Base-by-base conservation (phyloP, 2,888 invertebrate species). In the Dryadula phaetusa region DNA sequence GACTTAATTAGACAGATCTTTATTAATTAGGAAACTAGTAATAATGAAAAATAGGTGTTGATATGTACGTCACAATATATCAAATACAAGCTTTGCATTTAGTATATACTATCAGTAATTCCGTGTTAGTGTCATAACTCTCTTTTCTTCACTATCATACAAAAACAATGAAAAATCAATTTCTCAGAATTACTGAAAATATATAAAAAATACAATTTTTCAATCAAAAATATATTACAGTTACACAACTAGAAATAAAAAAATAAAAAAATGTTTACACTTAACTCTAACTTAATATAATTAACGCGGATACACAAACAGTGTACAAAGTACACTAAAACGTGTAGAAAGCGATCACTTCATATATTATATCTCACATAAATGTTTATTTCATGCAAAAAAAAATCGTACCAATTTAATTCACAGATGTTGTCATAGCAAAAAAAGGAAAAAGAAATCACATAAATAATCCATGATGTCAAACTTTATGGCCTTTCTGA, bases 311-410 rank as follows among this genome's bases (percentile, higher is more conserved):
- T 25, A 47, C 47, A 47, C 47, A 25, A 47, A 47, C 22, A 3
- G 47, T 47, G 47, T 47, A 47, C 47, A 47, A 25, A 25, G 47
- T 47, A 47, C 47, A 47, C 47, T 47, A 47, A 47, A 47, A 47
- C 47, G 47, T 47, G 47, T 47, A 47, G 25, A 47, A 47, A 47
- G 47, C 47, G 22, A 47, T 49, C 25, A 49, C 25, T 47, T 47
- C n/a, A 14, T 47, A 22, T 25, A n/a, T n/a, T n/a, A n/a, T n/a
- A 47, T 28, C 25, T 25, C 25, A 47, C 25, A 25, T 47, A 47
- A 47, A 47, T 22, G 25, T 14, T 47, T 20, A 46, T 42, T 16
- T 42, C 47, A 47, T 25, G 47, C 47, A 49, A 49, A 25, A 49
- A 46, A 7, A 22, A 25, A 49, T 7, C 2, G n/a, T 49, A 25